Evolutionary conservation across 1,140 invertebrate species (phyloP).

Genomic region (Epicauta chinensis): DNA sequence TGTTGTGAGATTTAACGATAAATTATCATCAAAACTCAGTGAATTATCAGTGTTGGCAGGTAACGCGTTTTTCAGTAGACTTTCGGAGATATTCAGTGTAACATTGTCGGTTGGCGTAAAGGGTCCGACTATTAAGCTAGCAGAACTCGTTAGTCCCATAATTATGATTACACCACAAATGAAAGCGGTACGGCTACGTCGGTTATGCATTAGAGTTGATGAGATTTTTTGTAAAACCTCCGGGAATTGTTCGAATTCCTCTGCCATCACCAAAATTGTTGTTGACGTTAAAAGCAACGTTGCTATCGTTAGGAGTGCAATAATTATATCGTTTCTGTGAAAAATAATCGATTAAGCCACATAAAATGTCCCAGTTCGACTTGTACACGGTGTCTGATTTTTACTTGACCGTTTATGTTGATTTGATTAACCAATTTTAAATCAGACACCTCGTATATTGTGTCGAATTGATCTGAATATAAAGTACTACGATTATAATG

Average conservation of each 20-base stretch:
- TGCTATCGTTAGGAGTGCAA: slow-evolving; percentile 50
- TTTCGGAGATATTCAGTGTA: slow-evolving; percentile 16
- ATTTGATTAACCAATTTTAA: no score
- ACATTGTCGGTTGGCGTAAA: neutral
- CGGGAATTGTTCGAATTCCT: slow-evolving; percentile 68
- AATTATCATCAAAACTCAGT: no score
- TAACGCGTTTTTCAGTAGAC: neutral
- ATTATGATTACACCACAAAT: slow-evolving; percentile 74
- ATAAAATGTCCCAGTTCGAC: neutral
- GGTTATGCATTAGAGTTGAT: slow-evolving; percentile 62
- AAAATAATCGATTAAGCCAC: no score
- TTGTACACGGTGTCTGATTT: no score
- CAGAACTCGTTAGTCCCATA: slow-evolving; percentile 60
- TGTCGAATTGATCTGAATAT: no score
- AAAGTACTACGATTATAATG: no score
- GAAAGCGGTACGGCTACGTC: slow-evolving; percentile 64
- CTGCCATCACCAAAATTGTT: slow-evolving; percentile 76
- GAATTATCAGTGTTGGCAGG: no score
- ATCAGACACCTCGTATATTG: no score
- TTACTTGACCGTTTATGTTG: no score
- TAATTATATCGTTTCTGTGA: slow-evolving; percentile 17
- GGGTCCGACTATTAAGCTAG: slow-evolving; percentile 28
- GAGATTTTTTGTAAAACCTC: slow-evolving; percentile 62
- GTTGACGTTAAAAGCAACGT: slow-evolving; percentile 61
- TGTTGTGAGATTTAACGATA: neutral